phyloP scores from a whole-genome alignment of 2,888 invertebrate genomes.

The Sesia bembeciformis region DNA sequence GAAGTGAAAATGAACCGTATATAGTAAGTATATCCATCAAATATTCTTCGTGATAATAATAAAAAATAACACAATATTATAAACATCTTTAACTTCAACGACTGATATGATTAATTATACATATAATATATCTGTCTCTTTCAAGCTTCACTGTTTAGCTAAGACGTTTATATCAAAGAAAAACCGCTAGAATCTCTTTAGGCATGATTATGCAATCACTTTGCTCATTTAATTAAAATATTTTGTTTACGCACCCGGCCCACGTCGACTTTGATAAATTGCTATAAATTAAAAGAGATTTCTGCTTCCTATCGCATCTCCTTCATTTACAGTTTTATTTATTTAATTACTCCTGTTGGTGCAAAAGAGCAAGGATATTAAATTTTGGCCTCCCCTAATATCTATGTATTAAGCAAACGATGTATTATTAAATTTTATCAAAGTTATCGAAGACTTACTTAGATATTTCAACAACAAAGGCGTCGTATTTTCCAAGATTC shows the following conservation, averaged over 20 bases:
- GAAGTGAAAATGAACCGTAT: no score
- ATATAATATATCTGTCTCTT: background rate
- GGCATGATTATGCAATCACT: slow-evolving; percentile 39
- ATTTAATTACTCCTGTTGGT: background rate
- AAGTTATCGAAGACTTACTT: no score
- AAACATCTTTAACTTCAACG: no score
- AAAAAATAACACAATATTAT: no score
- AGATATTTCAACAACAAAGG: no score
- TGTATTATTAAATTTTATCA: no score
- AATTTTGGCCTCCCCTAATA: background rate
- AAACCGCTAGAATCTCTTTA: slow-evolving; percentile 19
- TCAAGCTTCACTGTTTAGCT: background rate
- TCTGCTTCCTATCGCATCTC: slow-evolving; percentile 18
- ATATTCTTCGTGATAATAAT: no score
- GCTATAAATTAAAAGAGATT: slow-evolving; percentile 27
- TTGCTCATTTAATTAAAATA: slow-evolving; percentile 42
- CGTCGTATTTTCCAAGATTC: no score
- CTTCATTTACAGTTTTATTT: slow-evolving; percentile 11
- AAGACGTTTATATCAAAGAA: slow-evolving; percentile 9
- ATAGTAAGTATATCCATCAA: no score
- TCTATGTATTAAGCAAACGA: no score
- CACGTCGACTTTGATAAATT: slow-evolving; percentile 40
- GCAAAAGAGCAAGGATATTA: background rate
- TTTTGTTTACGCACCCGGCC: slow-evolving; percentile 35
- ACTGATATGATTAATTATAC: no score